These are phyloP conservation scores for Drosophila colorata DNA, from an alignment of 2,888 invertebrate species.

Conservation along the genomic window DNA sequence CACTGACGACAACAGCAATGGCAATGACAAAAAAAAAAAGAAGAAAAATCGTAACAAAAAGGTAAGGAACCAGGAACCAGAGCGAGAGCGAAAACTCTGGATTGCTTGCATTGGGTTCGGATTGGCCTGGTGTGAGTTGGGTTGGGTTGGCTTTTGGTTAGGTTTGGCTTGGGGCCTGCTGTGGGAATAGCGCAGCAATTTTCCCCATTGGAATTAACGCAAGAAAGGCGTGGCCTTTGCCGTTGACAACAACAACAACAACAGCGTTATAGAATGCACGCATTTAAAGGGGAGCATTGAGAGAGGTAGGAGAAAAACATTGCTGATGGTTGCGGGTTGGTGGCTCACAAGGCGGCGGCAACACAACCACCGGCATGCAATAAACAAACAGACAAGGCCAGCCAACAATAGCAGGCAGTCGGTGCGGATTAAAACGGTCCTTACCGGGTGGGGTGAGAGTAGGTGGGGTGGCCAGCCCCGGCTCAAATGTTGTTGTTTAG, in stretches of 20 bases:
- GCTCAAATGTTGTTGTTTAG: slow-evolving; percentile 23
- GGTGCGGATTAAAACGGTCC: slow-evolving; percentile 18
- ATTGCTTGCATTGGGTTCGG: slow-evolving; percentile 45
- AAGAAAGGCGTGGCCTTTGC: slow-evolving; percentile 82
- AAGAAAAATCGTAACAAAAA: slow-evolving; percentile 32
- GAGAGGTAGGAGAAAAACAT: slow-evolving; percentile 6
- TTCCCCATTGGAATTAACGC: slow-evolving; percentile 75
- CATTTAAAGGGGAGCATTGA: slow-evolving; percentile 45
- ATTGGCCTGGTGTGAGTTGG: slow-evolving; percentile 32
- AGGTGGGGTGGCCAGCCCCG: slow-evolving; percentile 7
- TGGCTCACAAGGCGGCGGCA: slow-evolving; percentile 6
- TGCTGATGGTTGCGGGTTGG: slow-evolving; percentile 21
- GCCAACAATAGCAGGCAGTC: slow-evolving; percentile 24
- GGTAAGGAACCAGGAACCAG: background rate
- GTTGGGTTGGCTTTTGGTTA: slow-evolving; percentile 26
- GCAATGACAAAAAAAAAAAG: slow-evolving; percentile 42
- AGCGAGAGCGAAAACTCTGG: slow-evolving; percentile 1
- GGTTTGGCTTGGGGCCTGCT: slow-evolving; percentile 24
- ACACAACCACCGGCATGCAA: slow-evolving; percentile 61
- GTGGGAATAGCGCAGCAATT: slow-evolving; percentile 38
- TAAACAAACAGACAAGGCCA: slow-evolving; percentile 67
- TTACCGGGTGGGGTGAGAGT: background rate
- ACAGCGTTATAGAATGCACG: slow-evolving; percentile 33
- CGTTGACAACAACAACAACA: slow-evolving; percentile 61
- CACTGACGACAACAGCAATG: slow-evolving; percentile 17